Conservation (phyloP, 2,888 invertebrate species). For the Phaedon cochleariae region DNA sequence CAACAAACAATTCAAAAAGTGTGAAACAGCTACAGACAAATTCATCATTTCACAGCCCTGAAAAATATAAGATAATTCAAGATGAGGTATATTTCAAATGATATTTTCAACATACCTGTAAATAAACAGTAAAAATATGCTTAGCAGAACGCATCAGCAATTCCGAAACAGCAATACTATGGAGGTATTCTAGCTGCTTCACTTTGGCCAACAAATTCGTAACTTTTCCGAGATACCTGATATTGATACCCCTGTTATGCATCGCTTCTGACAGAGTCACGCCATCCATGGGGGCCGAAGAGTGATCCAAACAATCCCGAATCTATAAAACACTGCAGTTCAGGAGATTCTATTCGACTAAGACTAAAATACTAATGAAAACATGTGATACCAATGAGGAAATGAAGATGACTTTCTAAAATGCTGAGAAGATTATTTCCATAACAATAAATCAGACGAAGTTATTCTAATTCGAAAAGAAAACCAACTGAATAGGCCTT, state of each 20-base stretch:
- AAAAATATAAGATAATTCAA: constrained; percentile 25
- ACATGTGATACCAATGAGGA: too few species aligned
- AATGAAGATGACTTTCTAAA: too few species aligned
- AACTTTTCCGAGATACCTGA: constrained; percentile 95
- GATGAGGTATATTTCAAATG: neutral
- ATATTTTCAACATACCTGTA: constrained; percentile 71
- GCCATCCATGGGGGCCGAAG: constrained; percentile 95
- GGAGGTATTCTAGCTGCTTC: constrained; percentile 83
- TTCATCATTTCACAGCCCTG: constrained; percentile 89
- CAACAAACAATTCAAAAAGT: constrained; percentile 95
- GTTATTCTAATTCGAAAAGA: too few species aligned
- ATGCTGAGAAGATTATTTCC: too few species aligned
- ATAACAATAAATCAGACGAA: too few species aligned
- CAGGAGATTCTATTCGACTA: too few species aligned
- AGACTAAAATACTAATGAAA: too few species aligned
- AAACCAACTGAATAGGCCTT: too few species aligned
- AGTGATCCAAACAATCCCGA: constrained; percentile 89
- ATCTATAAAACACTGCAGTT: constrained; percentile 68
- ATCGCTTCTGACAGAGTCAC: constrained; percentile 89
- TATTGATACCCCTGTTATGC: constrained; percentile 96
- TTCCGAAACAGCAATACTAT: constrained; percentile 91
- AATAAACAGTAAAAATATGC: constrained; percentile 90
- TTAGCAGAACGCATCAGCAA: constrained; percentile 89
- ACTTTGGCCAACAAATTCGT: constrained; percentile 81
- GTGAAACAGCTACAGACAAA: constrained; percentile 88